phyloP scores from a whole-genome alignment of 1,140 invertebrate species.

The Drosophila ogumai region DNA sequence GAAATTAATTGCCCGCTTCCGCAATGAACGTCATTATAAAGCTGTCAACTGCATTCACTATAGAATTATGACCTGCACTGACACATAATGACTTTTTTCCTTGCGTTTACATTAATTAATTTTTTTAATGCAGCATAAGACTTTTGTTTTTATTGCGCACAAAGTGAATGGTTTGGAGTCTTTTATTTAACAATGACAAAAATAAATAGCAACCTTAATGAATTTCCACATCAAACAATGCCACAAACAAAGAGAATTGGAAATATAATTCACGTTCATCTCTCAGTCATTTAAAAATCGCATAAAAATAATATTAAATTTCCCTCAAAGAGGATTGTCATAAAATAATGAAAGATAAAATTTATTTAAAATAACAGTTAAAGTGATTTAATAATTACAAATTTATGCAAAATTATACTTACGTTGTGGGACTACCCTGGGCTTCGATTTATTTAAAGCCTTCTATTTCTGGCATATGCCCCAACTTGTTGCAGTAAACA shows the following conservation, averaged over 20 bases:
- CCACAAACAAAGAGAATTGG: constrained; percentile 7
- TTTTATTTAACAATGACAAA: constrained; percentile 24
- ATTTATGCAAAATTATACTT: not conserved
- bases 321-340: not conserved
- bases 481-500: constrained; percentile 53
- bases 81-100: constrained; percentile 29
- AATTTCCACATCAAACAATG: constrained; percentile 16
- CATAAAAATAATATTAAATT: constrained; percentile 15
- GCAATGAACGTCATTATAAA: constrained; percentile 45
- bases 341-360: not conserved
- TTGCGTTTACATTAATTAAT: constrained; percentile 28
- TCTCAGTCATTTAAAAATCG: constrained; percentile 15
- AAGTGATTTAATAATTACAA: not conserved
- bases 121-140: constrained; percentile 21
- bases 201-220: constrained; percentile 38
- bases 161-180: constrained; percentile 13
- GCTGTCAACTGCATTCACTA: constrained; percentile 41
- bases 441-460: not conserved
- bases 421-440: not conserved
- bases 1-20: constrained; percentile 41
- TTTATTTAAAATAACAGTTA: not conserved
- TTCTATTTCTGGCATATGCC: not conserved
- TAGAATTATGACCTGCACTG: constrained; percentile 26
- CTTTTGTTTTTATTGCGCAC: constrained; percentile 26
- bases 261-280: not conserved